Base-by-base conservation (phyloP, 2,113 vertebrate genomes). In the Cardinalis cardinalis region DNA sequence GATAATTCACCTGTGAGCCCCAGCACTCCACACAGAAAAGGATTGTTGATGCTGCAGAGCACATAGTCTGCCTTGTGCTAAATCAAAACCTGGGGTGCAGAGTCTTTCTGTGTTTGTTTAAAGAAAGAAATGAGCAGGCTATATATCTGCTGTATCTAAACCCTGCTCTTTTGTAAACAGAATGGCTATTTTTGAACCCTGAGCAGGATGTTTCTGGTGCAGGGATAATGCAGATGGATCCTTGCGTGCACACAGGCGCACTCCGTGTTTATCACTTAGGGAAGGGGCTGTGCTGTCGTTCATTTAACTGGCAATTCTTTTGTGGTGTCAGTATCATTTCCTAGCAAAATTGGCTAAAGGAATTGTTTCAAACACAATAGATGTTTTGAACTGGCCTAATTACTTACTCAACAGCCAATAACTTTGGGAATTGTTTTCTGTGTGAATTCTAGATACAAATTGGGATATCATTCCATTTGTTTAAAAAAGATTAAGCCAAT, bases 401-500 rank as follows among this genome's bases (percentile, higher is more conserved):
- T 96, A 80, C 95, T 96, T 95, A 87, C 75, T 94, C 46, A 92
- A 63, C 60, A 70, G 82, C 86, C 73, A 81, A 84, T 90, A 97
- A 95, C 82, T 82, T 92, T 84, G 92, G 91, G 89, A 92, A 95
- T 95, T 94, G 58, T 89, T 72, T 55, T 94, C 78, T 93, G 0
- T 81, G 43, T 85, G 90, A 94, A 73, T 96, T 84, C 46, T 94
- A 92, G 92, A 92, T 86, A 95, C 64, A 72, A 88, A 88, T 72
- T 95, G 81, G 94, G 69, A 93, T 95, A 82, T 94, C 82, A 93
- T 70, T 52, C 84, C 69, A 89, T 97, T 97, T 94, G 88, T 96
- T 95, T 89, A 65, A 94, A 96, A 95, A 77, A 94, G 88, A 96
- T 93, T 95, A 97, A 88, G 78, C 82, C 92, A 96, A 95, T 95